Percentiles rank a stretch among this genome's conserved stretches.
Conservation (phyloP, 2,888 invertebrate species). For the Apodemia zela region DNA sequence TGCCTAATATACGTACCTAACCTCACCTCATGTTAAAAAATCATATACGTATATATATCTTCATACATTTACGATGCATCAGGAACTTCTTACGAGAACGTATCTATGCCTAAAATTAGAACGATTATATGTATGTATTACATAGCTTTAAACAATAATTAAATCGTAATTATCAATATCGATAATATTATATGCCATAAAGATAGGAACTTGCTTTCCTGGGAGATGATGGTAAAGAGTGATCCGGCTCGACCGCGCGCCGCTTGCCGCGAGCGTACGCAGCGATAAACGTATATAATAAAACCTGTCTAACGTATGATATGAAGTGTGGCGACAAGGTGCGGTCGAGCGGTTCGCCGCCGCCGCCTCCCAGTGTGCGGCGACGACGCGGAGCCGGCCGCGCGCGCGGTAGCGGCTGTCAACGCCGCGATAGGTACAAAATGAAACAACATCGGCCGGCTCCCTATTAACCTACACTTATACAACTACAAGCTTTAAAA, state of each 20-base stretch:
- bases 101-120: conserved; percentile 81
- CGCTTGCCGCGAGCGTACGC: conserved; percentile 51
- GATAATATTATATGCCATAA: conserved; percentile 82
- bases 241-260: conserved; percentile 69
- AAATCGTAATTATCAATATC: conserved; percentile 82
- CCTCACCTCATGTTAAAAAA: conserved; percentile 79
- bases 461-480: conserved; percentile 74
- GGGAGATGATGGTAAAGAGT: conserved; percentile 76
- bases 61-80: conserved; percentile 80
- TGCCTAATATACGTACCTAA: conserved; percentile 78
- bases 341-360: conserved; percentile 64
- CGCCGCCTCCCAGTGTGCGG: conserved; percentile 77
- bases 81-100: conserved; percentile 82
- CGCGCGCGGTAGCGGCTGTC: conserved; percentile 28
- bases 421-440: conserved; percentile 38
- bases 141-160: conserved; percentile 82
- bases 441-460: conserved; percentile 55
- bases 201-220: conserved; percentile 82
- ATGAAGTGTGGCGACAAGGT: conserved; percentile 65
- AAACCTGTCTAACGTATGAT: conserved; percentile 80
- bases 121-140: conserved; percentile 82
- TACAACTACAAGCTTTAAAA: conserved; percentile 76
- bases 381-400: conserved; percentile 60
- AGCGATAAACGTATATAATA: conserved; percentile 78
- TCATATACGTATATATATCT: conserved; percentile 81